Conservation (phyloP, 2,797 vertebrate genomes). For the Anguilla marmorata region DNA sequence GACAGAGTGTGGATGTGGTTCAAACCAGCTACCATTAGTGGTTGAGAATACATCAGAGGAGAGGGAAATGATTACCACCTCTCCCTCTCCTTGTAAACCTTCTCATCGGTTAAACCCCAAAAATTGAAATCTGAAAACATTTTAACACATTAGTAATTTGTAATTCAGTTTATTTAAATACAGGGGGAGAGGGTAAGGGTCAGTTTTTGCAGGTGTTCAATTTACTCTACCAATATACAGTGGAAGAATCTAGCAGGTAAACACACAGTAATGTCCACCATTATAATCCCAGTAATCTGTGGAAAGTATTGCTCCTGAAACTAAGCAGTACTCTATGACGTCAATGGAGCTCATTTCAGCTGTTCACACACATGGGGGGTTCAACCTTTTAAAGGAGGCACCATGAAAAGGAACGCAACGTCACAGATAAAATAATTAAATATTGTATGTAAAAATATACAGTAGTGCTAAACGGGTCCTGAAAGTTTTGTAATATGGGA, state of each 20-base stretch:
- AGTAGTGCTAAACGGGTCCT: not conserved
- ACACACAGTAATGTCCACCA: not conserved
- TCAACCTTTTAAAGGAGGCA: not conserved
- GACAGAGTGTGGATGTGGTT: not conserved
- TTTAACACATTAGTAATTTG: not conserved
- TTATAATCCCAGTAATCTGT: not conserved
- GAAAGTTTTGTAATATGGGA: not conserved
- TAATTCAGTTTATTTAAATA: not conserved
- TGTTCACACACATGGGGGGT: not conserved
- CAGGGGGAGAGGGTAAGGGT: not conserved
- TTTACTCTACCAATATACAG: not conserved
- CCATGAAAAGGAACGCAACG: not conserved
- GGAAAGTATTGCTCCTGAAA: conserved; percentile 5
- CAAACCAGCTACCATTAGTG: not conserved
- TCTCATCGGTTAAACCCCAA: not conserved
- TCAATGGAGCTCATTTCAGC: not conserved
- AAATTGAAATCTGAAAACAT: not conserved
- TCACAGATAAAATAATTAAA: not conserved
- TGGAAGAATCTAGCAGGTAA: not conserved
- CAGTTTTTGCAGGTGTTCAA: not conserved
- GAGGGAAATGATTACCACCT: not conserved
- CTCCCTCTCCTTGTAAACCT: not conserved
- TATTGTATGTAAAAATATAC: not conserved
- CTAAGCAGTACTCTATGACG: not conserved
- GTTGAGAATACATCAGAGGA: not conserved